Evolutionary conservation across 2,797 vertebrate genomes (phyloP), one percentile per base, ranked within the genome.

Genomic region (Cottoperca gobio): DNA sequence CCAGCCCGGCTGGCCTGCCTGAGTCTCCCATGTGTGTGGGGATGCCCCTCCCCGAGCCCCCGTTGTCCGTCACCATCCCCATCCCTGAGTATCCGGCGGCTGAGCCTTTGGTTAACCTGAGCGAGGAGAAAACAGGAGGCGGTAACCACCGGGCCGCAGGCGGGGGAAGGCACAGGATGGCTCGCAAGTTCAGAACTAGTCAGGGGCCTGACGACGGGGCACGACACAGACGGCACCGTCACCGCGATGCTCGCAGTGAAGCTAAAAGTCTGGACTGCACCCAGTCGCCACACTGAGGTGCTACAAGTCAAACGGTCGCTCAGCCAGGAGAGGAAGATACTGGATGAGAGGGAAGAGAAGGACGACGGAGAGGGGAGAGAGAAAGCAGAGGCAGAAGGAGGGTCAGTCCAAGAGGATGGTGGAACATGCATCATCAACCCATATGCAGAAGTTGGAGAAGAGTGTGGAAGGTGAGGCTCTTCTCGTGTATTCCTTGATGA

Each of bases 171-270:
- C 95, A 96, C 85, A 90, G 95, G 86, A 96, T 96, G 92, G 94
- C 93, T 42, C 93, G 97, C 69, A 97, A 96, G 84, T 94, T 96
- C 0, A 97, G 97, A 70, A 95, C 96, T 0, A 94, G 79, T 17
- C 93, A 94, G 54, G 94, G 86, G 23, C 91, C 86, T 0, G 88
- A 94, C 0, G 97, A 97, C 26, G 97, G 97, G 2, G 92, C 95
- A 0, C 91, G 97, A 13, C 96, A 96, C 81, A 95, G 97, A 81
- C 89, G 97, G 26, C 97, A 98, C 88, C 95, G 97, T 11, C 98
- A 98, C 86, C 95, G 96, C 0, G 97, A 75, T 78, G 88, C 94
- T 40, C 95, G 91, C 76, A 24, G 92, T 0, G 97, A 99, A 61
- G 94, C 92, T 50, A 96, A 95, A 78, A 97, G 83, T 87, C 4